These are phyloP conservation scores for Creontiades dilutus DNA, from an alignment of 2,888 invertebrate species.

Conservation along the genomic window DNA sequence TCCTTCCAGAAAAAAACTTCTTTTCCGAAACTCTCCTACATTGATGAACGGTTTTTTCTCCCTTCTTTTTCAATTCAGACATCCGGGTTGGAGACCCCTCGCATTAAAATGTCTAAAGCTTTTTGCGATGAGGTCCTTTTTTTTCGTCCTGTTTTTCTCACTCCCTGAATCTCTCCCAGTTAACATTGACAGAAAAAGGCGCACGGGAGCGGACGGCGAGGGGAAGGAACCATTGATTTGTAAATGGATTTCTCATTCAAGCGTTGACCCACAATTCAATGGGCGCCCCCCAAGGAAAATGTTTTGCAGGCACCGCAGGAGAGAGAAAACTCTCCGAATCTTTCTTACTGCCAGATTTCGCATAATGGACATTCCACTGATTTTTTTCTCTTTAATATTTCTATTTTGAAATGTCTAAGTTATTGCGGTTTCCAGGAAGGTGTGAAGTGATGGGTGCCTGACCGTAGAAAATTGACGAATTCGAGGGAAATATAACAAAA, in stretches of 20 bases:
- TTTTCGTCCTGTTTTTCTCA: background rate
- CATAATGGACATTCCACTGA: too few species aligned
- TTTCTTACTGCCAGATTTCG: too few species aligned
- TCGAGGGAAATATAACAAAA: too few species aligned
- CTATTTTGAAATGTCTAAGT: too few species aligned
- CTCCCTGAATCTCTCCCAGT: background rate
- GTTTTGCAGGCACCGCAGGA: background rate
- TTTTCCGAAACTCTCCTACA: too few species aligned
- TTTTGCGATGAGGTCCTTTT: background rate
- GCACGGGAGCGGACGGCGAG: background rate
- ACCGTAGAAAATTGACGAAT: too few species aligned
- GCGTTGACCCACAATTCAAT: conserved; percentile 9
- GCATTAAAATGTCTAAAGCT: conserved; percentile 21
- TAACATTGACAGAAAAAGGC: background rate
- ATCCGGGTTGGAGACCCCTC: background rate
- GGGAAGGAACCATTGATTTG: conserved; percentile 15
- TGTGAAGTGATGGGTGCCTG: too few species aligned
- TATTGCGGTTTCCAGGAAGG: too few species aligned
- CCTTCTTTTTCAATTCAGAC: background rate
- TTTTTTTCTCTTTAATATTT: too few species aligned
- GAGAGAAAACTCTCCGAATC: too few species aligned
- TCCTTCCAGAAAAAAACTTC: too few species aligned
- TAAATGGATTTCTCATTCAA: conserved; percentile 34
- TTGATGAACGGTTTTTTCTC: background rate
- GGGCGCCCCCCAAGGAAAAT: background rate